phyloP scores from a whole-genome alignment of 2,797 vertebrate species.

The Geotria australis region DNA sequence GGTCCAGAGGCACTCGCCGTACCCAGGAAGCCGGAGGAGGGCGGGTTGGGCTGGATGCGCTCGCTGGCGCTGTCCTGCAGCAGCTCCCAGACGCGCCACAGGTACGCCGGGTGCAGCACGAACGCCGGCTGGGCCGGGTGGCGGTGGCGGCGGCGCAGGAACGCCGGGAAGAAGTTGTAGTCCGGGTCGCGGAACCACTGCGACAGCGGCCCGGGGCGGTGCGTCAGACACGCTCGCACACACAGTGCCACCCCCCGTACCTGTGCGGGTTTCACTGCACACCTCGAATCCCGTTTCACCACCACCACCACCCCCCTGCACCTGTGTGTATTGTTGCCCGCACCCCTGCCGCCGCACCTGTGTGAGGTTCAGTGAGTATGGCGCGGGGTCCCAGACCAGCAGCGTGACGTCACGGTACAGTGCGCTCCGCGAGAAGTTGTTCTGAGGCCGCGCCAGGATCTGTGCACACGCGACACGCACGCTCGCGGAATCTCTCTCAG shows the following conservation, averaged over 20 bases:
- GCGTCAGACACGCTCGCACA: too few species aligned
- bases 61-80: constrained; percentile 79
- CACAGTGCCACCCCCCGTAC: too few species aligned
- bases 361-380: constrained; percentile 49
- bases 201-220: too few species aligned
- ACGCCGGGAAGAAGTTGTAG: constrained; percentile 81
- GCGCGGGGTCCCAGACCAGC: constrained; percentile 89
- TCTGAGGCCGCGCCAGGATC: constrained; percentile 53
- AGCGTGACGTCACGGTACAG: constrained; percentile 75
- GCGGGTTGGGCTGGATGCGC: constrained; percentile 87
- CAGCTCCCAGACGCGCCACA: constrained; percentile 90
- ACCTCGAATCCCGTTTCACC: too few species aligned
- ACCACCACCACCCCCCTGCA: too few species aligned
- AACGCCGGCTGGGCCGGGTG: constrained; percentile 65
- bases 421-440: constrained; percentile 48
- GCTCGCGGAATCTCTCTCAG: too few species aligned
- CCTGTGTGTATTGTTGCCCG: too few species aligned
- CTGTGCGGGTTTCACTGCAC: constrained; percentile 42
- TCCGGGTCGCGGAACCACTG: constrained; percentile 86
- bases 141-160: constrained; percentile 37
- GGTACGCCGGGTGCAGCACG: constrained; percentile 73
- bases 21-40: constrained; percentile 95
- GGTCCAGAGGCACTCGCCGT: too few species aligned
- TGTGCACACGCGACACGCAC: constrained; percentile 11
- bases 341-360: constrained; percentile 8